phyloP scores from a whole-genome alignment of 2,797 vertebrate species.

The Pterois miles region DNA sequence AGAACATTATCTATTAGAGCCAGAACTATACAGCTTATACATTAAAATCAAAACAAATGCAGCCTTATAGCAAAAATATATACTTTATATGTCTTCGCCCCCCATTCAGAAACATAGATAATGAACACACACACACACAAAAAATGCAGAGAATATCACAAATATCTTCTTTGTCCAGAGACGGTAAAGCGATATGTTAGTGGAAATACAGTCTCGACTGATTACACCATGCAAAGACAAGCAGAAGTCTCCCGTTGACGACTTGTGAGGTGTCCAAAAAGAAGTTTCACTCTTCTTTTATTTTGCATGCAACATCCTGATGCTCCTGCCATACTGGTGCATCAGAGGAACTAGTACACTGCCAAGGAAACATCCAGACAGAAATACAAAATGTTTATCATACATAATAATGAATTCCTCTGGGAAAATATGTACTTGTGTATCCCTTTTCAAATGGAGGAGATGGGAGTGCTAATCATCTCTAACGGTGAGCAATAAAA shows the following conservation, averaged over 20 bases:
- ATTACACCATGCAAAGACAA: conserved; percentile 81
- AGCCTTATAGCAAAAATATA: conserved; percentile 89
- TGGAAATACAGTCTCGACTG: conserved; percentile 63
- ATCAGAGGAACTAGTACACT: conserved; percentile 68
- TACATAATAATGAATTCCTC: conserved; percentile 45
- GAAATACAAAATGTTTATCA: conserved; percentile 56
- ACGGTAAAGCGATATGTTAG: conserved; percentile 80
- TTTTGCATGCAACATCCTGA: conserved; percentile 77
- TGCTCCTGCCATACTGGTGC: conserved; percentile 74
- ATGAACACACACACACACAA: conserved; percentile 51
- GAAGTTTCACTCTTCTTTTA: conserved; percentile 32
- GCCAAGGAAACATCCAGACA: conserved; percentile 62
- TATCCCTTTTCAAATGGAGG: conserved; percentile 64
- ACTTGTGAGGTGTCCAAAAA: conserved; percentile 54
- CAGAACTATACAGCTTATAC: conserved; percentile 82
- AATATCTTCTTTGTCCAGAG: conserved; percentile 79
- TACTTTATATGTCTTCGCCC: conserved; percentile 79
- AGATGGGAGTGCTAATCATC: conserved; percentile 32
- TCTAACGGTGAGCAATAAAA: conserved; percentile 16
- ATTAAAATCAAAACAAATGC: conserved; percentile 82
- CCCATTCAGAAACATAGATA: conserved; percentile 66
- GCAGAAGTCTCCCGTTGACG: conserved; percentile 62
- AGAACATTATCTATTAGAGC: conserved; percentile 65
- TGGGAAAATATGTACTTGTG: conserved; percentile 49
- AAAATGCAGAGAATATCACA: conserved; percentile 78